Evolutionary conservation across 1,140 invertebrate genomes (phyloP), one percentile per base, ranked within the genome.

Genomic region (Holotrichia oblita): DNA sequence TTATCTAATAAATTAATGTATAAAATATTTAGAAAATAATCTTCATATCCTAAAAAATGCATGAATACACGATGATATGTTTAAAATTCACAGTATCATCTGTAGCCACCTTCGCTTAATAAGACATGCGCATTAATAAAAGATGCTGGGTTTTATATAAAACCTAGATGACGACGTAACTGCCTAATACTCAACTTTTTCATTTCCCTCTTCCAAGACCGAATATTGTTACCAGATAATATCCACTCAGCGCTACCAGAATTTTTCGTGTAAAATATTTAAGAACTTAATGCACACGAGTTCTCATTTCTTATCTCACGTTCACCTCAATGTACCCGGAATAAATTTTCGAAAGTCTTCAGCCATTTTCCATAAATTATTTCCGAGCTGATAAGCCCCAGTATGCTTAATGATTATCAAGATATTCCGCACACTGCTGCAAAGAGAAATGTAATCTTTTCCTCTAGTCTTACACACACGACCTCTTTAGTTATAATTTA

Each of bases 331-430:
- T 69, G 61, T 69, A 20, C 61, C 20, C 61, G 61, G 61, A 69
- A 69, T 69, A 69, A 69, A 69, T 69, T 69, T 69, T 69, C 61
- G 61, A 69, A 34, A 69, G 61, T 69, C 61, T 69, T 69, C 61
- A 34, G 61, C 61, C 61, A 69, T 69, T 69, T 69, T 69, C 61
- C 61, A 69, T 69, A 69, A 69, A 69, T 69, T 69, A 69, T 69
- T 69, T 69, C 61, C 27, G 61, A 69, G 24, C 22, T 69, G 61
- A 69, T 69, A 69, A 69, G 61, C 61, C 8, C 61, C 61, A 69
- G 61, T 34, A 34, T 69, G 27, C 61, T 69, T 69, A 69, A 69
- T 69, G 27, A 69, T 69, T 69, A 69, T 69, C 61, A 27, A 69
- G 61, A 69, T 69, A 34, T 69, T 69, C 27, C 61, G 61, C 14